Conservation (phyloP, 2,888 invertebrate species). For the Acronicta leporina region DNA sequence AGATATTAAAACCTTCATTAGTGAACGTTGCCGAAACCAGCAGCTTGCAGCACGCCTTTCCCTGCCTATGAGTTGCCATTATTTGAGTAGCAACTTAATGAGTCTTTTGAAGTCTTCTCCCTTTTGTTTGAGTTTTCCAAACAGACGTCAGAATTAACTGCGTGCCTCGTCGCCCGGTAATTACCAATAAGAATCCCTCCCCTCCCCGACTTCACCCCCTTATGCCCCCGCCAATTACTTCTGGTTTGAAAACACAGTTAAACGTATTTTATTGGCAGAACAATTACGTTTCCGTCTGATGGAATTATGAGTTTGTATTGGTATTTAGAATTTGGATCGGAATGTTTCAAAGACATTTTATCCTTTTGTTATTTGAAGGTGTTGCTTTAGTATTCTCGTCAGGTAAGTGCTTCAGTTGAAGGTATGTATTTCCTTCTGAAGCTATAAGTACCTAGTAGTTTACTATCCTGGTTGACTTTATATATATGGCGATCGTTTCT, state of each 20-base stretch:
- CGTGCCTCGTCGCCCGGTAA: constrained; percentile 66
- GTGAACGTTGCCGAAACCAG: constrained; percentile 25
- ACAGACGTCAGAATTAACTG: constrained; percentile 70
- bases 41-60: constrained; percentile 31
- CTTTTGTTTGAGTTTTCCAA: constrained; percentile 78
- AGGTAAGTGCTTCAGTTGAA: background rate
- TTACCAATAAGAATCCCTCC: constrained; percentile 67
- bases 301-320: constrained; percentile 53
- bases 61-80: constrained; percentile 59
- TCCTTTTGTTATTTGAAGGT: constrained; percentile 6
- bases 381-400: background rate
- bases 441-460: no score
- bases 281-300: constrained; percentile 52
- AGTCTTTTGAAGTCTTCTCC: constrained; percentile 74
- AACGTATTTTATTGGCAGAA: constrained; percentile 61
- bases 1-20: constrained; percentile 38
- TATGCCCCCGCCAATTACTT: constrained; percentile 61
- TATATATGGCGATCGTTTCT: no score
- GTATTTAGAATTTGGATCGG: constrained; percentile 33
- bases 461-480: no score
- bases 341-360: constrained; percentile 3
- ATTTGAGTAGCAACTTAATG: constrained; percentile 78
- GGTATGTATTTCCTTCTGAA: no score
- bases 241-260: constrained; percentile 62
- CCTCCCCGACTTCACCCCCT: constrained; percentile 13